phyloP scores from a whole-genome alignment of 2,113 vertebrate genomes.

The Lamprologus sp. region DNA sequence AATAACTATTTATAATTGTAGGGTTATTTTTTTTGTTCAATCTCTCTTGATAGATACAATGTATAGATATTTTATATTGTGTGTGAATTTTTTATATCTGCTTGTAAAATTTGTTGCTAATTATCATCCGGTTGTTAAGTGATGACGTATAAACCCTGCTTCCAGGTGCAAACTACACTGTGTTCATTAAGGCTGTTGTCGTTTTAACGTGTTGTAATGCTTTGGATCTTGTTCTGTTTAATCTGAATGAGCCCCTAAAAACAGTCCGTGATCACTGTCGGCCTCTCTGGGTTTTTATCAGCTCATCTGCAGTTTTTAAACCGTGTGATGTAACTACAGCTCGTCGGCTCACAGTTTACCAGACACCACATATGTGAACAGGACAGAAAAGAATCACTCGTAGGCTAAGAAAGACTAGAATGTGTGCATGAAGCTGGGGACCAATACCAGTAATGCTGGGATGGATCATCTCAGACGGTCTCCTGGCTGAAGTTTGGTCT shows the following conservation, averaged over 20 bases:
- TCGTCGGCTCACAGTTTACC: not conserved
- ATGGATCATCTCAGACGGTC: not conserved
- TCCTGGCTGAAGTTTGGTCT: not conserved
- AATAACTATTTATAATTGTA: not conserved
- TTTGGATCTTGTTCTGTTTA: not conserved
- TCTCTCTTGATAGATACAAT: conserved; percentile 3
- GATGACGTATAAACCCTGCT: not conserved
- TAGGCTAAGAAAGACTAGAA: not conserved
- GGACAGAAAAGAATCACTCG: not conserved
- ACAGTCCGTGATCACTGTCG: not conserved
- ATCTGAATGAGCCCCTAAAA: not conserved
- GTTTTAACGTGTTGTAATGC: not conserved
- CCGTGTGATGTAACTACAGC: not conserved
- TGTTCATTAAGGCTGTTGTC: not conserved
- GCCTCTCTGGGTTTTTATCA: not conserved
- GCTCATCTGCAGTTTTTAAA: not conserved
- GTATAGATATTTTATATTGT: conserved; percentile 28
- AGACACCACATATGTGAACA: not conserved
- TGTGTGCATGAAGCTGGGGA: not conserved
- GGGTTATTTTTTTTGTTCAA: not conserved
- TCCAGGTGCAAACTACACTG: not conserved
- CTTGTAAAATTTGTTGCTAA: not conserved
- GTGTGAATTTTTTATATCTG: conserved; percentile 21
- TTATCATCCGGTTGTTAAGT: not conserved
- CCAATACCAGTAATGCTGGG: not conserved